Conservation (phyloP, 2,113 vertebrate species). For the cattle (Bos taurus) region ARS-UCD2.0 NC_037328.1:81717501-81718000, state of each 20-base stretch:
- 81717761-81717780: neutral
- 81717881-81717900: neutral
- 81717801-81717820: neutral
- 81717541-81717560: neutral
- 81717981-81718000: neutral
- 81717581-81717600: neutral
- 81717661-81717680: neutral
- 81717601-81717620: neutral
- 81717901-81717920: neutral
- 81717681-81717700: neutral
- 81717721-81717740: neutral
- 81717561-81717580: neutral
- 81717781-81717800: neutral
- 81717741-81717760: neutral
- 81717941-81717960: neutral
- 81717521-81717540: neutral
- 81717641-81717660: neutral
- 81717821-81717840: neutral
- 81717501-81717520: neutral
- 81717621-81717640: neutral
- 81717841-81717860: neutral
- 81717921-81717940: neutral
- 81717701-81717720: neutral
- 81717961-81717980: neutral
- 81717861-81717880: neutral